Conservation (phyloP, 2,888 invertebrate genomes). For the Lissonota sp. region DNA sequence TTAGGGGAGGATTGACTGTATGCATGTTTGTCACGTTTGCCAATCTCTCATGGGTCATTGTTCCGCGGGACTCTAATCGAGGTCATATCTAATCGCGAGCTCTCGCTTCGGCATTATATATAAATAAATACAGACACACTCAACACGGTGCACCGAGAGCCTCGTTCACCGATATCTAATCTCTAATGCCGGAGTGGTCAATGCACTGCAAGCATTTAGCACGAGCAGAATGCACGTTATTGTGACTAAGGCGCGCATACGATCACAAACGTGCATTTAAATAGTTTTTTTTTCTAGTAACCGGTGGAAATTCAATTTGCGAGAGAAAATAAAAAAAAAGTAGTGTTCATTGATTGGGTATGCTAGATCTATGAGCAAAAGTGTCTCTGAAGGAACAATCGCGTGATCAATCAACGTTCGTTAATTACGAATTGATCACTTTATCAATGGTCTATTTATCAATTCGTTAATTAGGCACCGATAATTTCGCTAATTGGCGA, state of each 20-base stretch:
- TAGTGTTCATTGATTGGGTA: no score
- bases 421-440: no score
- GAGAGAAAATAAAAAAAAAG: no score
- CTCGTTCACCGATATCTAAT: constrained; percentile 63
- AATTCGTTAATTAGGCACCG: no score
- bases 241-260: constrained; percentile 30
- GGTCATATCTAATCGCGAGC: constrained; percentile 64
- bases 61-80: constrained; percentile 57
- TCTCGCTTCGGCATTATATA: neutral
- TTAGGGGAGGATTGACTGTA: neutral
- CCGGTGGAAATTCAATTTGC: no score
- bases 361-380: no score
- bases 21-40: constrained; percentile 24
- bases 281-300: no score
- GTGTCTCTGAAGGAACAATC: no score
- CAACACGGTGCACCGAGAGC: constrained; percentile 51
- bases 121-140: no score
- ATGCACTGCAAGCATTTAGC: constrained; percentile 60
- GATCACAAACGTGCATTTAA: neutral
- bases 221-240: constrained; percentile 38
- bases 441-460: no score
- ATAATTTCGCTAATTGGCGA: no score
- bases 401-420: no score
- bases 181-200: constrained; percentile 64
- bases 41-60: constrained; percentile 55